Evolutionary conservation across 2,797 vertebrate genomes (phyloP), one percentile per base, ranked within the genome.

Genomic region (Acrossocheilus fasciatus): DNA sequence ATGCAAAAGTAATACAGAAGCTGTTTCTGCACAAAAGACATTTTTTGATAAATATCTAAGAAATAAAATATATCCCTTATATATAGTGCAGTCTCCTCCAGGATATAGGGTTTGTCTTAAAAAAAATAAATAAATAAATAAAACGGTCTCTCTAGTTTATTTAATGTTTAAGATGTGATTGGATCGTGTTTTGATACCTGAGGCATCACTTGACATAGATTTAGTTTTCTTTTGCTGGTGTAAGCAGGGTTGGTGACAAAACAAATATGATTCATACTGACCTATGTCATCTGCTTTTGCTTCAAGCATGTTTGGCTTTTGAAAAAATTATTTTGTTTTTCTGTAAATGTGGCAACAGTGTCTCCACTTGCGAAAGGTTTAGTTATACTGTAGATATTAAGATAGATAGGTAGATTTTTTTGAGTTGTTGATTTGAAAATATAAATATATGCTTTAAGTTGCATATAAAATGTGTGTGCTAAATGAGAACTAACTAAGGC

Each of bases 201-300:
- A 2, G 50, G 26, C 18, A 76, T 54, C 50, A 23, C 47, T 54
- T 76, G 47, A 76, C 30, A 52, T 34, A 20, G 17, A 76, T 76
- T 54, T 36, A 39, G 0, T 36, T 54, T 76, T 36, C 30, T 76
- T 54, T 76, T 76, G 74, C 50, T 76, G 74, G 30, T 76, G 30
- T 76, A 39, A 36, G 74, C 18, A 76, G 18, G 74, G 50, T 54
- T 54, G 15, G 45, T 17, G 47, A 76, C 17, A 54, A 52, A 75
- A 76, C 50, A 52, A 76, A 54, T 76, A 54, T 76, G 74, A 34
- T 54, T 76, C 47, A 76, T 52, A 54, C 30, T 11, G 74, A 76
- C 30, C 30, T 54, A 10, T 54, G 74, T 76, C 74, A 76, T 76
- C 74, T 76, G 74, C 30, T 54, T 76, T 76, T 54, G 74, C 47